A percentile compares a stretch with the other conserved stretches of the same genome.
phyloP scores from a whole-genome alignment of 2,113 vertebrate genomes.

The Saimiri boliviensis region DNA sequence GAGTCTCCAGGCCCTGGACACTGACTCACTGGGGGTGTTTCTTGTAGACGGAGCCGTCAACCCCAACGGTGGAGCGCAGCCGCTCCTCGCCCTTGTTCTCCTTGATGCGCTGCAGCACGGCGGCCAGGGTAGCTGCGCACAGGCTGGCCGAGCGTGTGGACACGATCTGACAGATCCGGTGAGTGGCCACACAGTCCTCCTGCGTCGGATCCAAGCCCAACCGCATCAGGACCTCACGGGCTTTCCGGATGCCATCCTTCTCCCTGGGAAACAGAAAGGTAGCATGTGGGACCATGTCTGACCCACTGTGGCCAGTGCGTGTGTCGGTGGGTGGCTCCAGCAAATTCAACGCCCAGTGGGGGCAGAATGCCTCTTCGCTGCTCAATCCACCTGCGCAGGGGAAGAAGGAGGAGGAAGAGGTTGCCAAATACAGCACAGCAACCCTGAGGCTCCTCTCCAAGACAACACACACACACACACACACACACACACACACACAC shows the following conservation, averaged over 20 bases:
- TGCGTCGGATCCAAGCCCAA: constrained; percentile 89
- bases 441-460: not conserved
- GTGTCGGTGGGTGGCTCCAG: not conserved
- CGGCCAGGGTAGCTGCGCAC: constrained; percentile 91
- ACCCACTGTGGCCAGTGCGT: not conserved
- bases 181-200: constrained; percentile 92
- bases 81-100: constrained; percentile 94
- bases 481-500: not conserved
- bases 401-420: rapidly evolving
- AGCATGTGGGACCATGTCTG: rapidly evolving
- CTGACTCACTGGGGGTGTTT: constrained; percentile 94
- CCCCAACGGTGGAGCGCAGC: constrained; percentile 92
- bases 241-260: constrained; percentile 90
- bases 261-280: constrained; percentile 82
- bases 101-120: constrained; percentile 92
- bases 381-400: not conserved
- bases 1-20: rapidly evolving
- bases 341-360: not conserved
- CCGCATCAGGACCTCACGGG: constrained; percentile 86
- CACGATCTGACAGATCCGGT: constrained; percentile 94
- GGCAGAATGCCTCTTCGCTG: not conserved
- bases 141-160: constrained; percentile 94
- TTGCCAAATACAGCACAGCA: not conserved
- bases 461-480: too few species aligned
- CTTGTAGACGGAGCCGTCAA: constrained; percentile 97